Percentiles rank a stretch among this genome's conserved stretches.
These are phyloP conservation scores for Tenthredo livida DNA, from an alignment of 2,888 invertebrate species.

Conservation along the genomic window DNA sequence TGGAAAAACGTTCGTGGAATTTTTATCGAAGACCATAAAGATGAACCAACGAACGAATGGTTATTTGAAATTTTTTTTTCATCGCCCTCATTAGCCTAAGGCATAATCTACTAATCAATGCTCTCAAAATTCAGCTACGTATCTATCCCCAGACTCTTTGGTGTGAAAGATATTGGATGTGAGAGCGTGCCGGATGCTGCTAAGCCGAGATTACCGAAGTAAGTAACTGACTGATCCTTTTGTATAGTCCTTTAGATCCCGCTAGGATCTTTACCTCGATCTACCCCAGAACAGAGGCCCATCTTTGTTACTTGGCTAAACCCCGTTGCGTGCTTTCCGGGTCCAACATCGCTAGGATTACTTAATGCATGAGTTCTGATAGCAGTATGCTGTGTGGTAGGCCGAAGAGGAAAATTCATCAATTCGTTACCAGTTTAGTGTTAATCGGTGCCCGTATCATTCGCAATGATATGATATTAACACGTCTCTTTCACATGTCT, in stretches of 20 bases:
- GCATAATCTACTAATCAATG: not conserved
- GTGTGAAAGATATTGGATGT: slow-evolving; percentile 7
- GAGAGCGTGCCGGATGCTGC: slow-evolving; percentile 35
- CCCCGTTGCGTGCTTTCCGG: not conserved
- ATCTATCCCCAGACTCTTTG: not conserved
- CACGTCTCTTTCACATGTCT: not conserved
- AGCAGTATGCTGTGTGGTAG: not conserved
- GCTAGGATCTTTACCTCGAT: slow-evolving; percentile 30
- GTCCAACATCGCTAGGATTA: slow-evolving; percentile 9
- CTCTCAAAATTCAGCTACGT: not conserved
- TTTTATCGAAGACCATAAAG: not conserved
- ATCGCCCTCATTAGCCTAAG: not conserved
- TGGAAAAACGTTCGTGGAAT: not conserved
- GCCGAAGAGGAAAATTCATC: not conserved
- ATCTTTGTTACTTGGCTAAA: slow-evolving; percentile 33
- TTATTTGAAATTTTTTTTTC: not conserved
- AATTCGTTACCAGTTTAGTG: not conserved
- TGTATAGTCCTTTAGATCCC: slow-evolving; percentile 22
- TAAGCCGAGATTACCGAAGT: slow-evolving; percentile 47
- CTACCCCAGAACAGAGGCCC: slow-evolving; percentile 23
- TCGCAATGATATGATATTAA: too few relatives aligned
- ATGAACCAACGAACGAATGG: not conserved
- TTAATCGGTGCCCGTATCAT: too few relatives aligned
- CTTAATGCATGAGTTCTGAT: slow-evolving; percentile 4
- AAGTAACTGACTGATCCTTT: slow-evolving; percentile 50